Evolutionary conservation across 2,113 vertebrate species (phyloP), one percentile per base, ranked within the genome.

Genomic region (Phoxinus phoxinus): DNA sequence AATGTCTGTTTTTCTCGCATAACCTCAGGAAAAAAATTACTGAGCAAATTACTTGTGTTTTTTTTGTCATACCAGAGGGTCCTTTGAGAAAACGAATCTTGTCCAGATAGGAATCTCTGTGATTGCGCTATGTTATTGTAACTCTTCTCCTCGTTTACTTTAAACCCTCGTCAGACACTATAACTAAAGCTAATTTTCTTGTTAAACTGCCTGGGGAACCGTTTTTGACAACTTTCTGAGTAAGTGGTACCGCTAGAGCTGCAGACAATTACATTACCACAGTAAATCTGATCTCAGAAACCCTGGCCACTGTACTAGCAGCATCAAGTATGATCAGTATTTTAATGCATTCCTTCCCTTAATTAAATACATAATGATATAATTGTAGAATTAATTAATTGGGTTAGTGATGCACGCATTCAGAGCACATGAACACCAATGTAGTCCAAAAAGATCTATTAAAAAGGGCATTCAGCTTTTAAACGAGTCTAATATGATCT

Each of bases 101-200:
- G 51, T 37, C 56, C 56, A 59, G 53, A 79, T 41, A 79, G 35
- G 23, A 79, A 56, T 35, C 25, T 32, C 51, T 58, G 48, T 77
- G 72, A 74, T 74, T 74, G 72, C 72, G 13, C n/a, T 74, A 10
- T 53, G 51, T 77, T 77, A 77, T 37, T 79, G 56, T 79, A 79
- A 25, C 76, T 59, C 76, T 44, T 10, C 76, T 59, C 76, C 11
- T 74, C 72, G 41, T 61, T 79, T 61, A 59, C 61, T 58, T 44
- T 10, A n/a, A 72, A 61, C 76, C 56, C 58, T 59, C 0, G 56
- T 21, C 59, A 56, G 58, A 77, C 5, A 23, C 19, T 58, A 56
- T 37, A 78, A 78, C 75, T 78, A 58, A 78, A 44, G 23, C 56
- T 61, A 15, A 74, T 74, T 27, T 48, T 27, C 72, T 74, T 48